Evolutionary conservation across 2,888 invertebrate genomes (phyloP).

Genomic region (Caenorhabditis sinica): DNA sequence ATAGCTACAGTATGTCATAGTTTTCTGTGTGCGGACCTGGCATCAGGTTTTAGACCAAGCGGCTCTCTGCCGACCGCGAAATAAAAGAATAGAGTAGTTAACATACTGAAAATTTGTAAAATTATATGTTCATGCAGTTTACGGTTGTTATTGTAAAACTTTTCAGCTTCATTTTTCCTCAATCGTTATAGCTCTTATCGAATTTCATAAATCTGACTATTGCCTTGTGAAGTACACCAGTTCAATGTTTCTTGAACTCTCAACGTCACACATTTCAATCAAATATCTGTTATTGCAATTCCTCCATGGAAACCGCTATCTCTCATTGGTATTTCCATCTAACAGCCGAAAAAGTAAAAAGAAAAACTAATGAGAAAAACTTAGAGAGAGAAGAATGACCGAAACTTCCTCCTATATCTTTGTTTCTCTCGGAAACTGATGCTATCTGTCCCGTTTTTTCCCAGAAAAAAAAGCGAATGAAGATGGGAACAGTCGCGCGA

Average conservation of each 20-base stretch:
- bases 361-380: constrained; percentile 1
- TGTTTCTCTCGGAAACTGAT: not conserved
- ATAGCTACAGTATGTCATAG: no score
- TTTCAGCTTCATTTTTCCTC: no score
- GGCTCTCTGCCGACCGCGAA: no score
- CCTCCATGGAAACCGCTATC: not conserved
- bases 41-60: no score
- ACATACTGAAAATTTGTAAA: no score
- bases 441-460: not conserved
- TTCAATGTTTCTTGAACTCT: constrained; percentile 8
- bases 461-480: constrained; percentile 27
- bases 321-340: not conserved
- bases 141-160: no score
- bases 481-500: not conserved
- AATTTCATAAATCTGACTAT: no score
- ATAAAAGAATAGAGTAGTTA: no score
- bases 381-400: not conserved
- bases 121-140: no score
- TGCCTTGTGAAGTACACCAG: no score
- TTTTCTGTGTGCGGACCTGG: no score
- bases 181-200: no score
- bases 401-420: not conserved
- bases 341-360: constrained; percentile 2
- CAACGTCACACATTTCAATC: constrained; percentile 6
- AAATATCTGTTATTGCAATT: not conserved